phyloP scores from a whole-genome alignment of 2,797 vertebrate genomes.

The Uromys caudimaculatus region DNA sequence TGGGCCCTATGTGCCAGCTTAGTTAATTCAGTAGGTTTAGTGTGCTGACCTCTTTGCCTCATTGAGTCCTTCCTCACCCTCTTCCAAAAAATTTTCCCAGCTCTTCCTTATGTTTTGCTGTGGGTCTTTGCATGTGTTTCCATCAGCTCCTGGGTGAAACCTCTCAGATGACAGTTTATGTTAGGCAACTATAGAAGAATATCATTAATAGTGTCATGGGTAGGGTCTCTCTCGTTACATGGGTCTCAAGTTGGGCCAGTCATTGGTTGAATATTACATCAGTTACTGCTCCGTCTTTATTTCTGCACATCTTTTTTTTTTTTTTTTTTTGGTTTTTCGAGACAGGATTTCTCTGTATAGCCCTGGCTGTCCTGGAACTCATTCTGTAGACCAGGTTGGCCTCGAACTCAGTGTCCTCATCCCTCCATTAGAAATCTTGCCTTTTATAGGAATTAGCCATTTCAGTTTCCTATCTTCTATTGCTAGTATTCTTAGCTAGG shows the following conservation, averaged over 20 bases:
- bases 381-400: too few relatives aligned
- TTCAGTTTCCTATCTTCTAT: not conserved
- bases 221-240: not conserved
- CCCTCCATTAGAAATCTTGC: not conserved
- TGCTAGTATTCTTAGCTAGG: not conserved
- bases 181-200: not conserved
- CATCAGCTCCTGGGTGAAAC: not conserved
- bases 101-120: not conserved
- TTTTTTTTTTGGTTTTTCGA: too few relatives aligned
- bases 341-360: too few relatives aligned
- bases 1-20: not conserved
- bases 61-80: not conserved
- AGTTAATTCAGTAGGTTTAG: not conserved
- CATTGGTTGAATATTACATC: not conserved
- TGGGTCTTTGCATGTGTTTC: not conserved
- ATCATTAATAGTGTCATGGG: not conserved
- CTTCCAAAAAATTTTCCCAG: not conserved
- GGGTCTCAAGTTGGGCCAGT: not conserved
- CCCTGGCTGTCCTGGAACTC: too few relatives aligned
- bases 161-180: not conserved
- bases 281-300: not conserved
- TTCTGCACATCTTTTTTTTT: too few relatives aligned
- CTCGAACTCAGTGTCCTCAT: too few relatives aligned
- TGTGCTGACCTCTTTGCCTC: not conserved
- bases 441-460: not conserved